These are phyloP conservation scores for Protophormia terraenovae DNA, from an alignment of 2,888 invertebrate species.

Conservation along the genomic window DNA sequence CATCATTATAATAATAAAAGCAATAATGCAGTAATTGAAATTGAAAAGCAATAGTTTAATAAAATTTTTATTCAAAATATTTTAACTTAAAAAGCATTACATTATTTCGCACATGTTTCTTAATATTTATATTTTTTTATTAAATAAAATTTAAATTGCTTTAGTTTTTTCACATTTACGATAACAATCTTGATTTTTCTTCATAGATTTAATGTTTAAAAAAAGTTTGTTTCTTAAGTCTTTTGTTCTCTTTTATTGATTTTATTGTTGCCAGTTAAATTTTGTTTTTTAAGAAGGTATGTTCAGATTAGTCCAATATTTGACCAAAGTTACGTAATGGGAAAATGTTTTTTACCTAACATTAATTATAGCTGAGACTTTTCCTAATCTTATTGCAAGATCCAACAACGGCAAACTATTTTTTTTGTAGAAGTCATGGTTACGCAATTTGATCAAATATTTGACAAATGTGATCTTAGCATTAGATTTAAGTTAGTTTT, in stretches of 20 bases:
- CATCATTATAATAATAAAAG: not conserved
- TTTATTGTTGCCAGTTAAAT: not conserved
- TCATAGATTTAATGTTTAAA: not conserved
- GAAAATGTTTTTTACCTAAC: not conserved
- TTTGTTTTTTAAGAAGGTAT: no score
- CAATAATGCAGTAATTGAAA: conserved; percentile 32
- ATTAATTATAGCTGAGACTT: no score
- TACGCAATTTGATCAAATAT: no score
- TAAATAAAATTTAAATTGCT: not conserved
- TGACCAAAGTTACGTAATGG: no score
- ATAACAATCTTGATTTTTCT: not conserved
- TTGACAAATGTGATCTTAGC: no score
- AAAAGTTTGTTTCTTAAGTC: conserved; percentile 14
- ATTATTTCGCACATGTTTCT: conserved; percentile 27
- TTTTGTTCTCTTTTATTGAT: not conserved
- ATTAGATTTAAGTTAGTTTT: no score
- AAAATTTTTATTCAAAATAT: conserved; percentile 17
- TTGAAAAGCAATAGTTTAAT: conserved; percentile 29
- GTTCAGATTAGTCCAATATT: no score
- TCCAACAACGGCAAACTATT: no score
- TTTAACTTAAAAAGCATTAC: not conserved
- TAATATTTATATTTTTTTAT: conserved; percentile 7
- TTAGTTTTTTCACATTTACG: not conserved
- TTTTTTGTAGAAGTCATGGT: no score
- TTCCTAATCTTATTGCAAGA: no score